Evolutionary conservation across 2,888 invertebrate genomes (phyloP).

Genomic region (Amiota minor): DNA sequence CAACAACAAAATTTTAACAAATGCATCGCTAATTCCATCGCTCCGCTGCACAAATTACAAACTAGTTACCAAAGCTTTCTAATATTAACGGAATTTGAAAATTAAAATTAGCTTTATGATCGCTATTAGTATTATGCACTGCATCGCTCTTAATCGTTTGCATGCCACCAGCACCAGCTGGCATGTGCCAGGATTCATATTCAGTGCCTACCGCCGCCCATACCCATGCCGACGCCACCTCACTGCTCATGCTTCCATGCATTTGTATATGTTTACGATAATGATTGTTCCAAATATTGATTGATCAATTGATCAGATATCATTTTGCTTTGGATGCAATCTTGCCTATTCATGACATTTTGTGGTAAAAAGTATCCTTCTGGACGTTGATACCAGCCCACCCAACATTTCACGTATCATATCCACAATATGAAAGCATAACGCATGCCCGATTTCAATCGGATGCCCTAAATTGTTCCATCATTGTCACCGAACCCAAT

Average conservation of each 20-base stretch:
- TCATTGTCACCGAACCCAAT: constrained; percentile 92
- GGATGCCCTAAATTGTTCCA: constrained; percentile 92
- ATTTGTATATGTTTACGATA: constrained; percentile 81
- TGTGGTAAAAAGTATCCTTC: constrained; percentile 77
- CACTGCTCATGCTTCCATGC: constrained; percentile 46
- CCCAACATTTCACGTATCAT: constrained; percentile 92
- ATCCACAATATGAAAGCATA: constrained; percentile 89
- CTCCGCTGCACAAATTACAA: no score
- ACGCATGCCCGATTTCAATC: constrained; percentile 93
- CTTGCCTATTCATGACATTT: constrained; percentile 67
- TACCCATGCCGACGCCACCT: constrained; percentile 19
- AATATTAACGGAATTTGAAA: no score
- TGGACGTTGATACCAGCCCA: constrained; percentile 85
- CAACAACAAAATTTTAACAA: no score
- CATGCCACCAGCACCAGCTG: no score
- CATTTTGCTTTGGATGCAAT: constrained; percentile 69
- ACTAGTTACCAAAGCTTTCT: no score
- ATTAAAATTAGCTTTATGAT: no score
- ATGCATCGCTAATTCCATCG: no score
- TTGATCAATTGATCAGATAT: constrained; percentile 86
- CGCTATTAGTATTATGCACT: no score
- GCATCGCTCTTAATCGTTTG: no score
- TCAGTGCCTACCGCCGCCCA: constrained; percentile 35
- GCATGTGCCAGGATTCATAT: no score
- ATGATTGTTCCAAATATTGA: constrained; percentile 93